These are phyloP conservation scores for Butorides virescens DNA, from an alignment of 2,113 vertebrate genomes.

Conservation along the genomic window DNA sequence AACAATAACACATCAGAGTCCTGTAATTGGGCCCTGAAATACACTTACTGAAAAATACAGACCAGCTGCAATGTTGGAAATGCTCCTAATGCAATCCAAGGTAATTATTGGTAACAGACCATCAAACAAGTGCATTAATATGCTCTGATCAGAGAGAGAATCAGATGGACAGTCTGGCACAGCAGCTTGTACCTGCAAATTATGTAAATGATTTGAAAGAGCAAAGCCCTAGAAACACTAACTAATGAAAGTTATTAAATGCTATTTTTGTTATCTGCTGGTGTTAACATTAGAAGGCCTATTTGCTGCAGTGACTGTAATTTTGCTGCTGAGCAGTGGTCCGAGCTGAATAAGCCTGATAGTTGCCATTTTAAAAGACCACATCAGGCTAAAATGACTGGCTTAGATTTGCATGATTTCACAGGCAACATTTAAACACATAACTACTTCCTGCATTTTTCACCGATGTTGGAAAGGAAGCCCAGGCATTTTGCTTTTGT, in stretches of 20 bases:
- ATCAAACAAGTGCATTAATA: constrained; percentile 63
- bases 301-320: constrained; percentile 12
- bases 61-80: constrained; percentile 66
- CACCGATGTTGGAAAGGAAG: background rate
- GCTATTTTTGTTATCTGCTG: constrained; percentile 50
- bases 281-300: constrained; percentile 34
- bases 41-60: constrained; percentile 54
- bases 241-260: constrained; percentile 68
- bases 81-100: constrained; percentile 67
- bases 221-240: constrained; percentile 61
- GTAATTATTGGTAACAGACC: constrained; percentile 70
- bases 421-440: background rate
- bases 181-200: constrained; percentile 65
- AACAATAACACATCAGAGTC: constrained; percentile 66
- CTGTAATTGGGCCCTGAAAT: constrained; percentile 61
- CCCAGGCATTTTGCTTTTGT: background rate
- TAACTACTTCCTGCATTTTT: constrained; percentile 1
- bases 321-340: constrained; percentile 8
- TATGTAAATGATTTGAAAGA: constrained; percentile 52
- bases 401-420: background rate
- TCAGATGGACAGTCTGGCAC: constrained; percentile 61
- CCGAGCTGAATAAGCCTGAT: background rate
- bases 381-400: background rate
- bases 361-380: background rate
- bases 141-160: constrained; percentile 43